A percentile compares a stretch with the other conserved stretches of the same genome.
Evolutionary conservation across 2,113 vertebrate species (phyloP).

Genomic region (Zeus faber): DNA sequence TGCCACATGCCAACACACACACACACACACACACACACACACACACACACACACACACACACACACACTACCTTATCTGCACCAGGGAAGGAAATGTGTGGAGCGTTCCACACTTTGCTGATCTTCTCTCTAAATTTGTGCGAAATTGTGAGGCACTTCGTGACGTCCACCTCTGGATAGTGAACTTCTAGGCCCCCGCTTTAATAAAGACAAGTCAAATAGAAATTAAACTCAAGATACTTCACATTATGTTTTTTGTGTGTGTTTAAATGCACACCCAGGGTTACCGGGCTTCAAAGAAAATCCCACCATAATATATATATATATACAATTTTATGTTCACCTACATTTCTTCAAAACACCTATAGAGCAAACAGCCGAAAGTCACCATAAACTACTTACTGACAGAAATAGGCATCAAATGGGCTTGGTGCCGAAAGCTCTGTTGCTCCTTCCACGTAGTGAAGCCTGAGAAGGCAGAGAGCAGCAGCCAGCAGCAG

Average conservation of each 20-base stretch:
- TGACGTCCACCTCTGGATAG: slow-evolving; percentile 62
- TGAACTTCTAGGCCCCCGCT: slow-evolving; percentile 61
- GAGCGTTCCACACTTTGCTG: slow-evolving; percentile 59
- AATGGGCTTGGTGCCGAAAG: slow-evolving; percentile 10
- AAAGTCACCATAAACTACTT: slow-evolving; percentile 8
- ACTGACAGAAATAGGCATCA: slow-evolving; percentile 49
- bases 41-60: neutral
- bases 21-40: no score
- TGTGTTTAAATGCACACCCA: no score
- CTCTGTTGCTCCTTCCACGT: neutral
- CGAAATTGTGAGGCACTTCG: slow-evolving; percentile 51
- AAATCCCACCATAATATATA: no score
- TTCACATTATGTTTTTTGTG: no score
- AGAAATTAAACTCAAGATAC: no score
- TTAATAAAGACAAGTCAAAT: slow-evolving; percentile 25
- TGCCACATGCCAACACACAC: no score
- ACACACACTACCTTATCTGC: slow-evolving; percentile 52
- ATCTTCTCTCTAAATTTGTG: slow-evolving; percentile 57
- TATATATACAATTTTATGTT: no score
- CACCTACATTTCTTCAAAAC: neutral
- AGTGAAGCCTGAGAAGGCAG: slow-evolving; percentile 7
- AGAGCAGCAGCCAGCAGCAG: neutral
- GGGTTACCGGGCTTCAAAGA: no score
- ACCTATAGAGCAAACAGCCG: neutral
- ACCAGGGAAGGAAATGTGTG: slow-evolving; percentile 44